Evolutionary conservation across 2,888 invertebrate genomes (phyloP).

Genomic region (Entomobrya multifasciata): DNA sequence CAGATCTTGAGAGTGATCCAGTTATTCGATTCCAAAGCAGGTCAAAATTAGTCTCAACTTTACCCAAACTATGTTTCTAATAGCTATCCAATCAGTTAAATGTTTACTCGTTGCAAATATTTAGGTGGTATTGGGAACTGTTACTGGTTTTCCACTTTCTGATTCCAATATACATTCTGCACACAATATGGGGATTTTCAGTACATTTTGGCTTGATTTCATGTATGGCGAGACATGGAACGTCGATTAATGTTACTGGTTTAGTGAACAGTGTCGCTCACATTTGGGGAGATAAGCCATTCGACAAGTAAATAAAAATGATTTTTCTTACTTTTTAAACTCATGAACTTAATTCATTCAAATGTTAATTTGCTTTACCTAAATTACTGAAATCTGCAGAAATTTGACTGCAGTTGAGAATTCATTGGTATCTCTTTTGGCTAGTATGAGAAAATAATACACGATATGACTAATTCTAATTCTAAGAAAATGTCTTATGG

Average conservation of each 20-base stretch:
- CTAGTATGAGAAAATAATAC: not conserved
- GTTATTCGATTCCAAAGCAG: slow-evolving; percentile 92
- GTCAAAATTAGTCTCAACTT: too few species aligned
- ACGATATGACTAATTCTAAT: too few species aligned
- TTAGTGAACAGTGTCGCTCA: slow-evolving; percentile 59
- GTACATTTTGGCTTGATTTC: not conserved
- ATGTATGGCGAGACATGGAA: not conserved
- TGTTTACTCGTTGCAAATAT: too few species aligned
- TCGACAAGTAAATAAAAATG: slow-evolving; percentile 86
- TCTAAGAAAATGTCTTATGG: too few species aligned
- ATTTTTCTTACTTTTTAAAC: slow-evolving; percentile 2
- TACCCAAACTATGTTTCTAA: too few species aligned
- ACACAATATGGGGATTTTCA: not conserved
- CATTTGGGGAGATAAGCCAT: slow-evolving; percentile 92
- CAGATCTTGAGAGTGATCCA: slow-evolving; percentile 90
- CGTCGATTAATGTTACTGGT: slow-evolving; percentile 9
- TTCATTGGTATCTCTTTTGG: slow-evolving; percentile 9
- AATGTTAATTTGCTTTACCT: too few species aligned
- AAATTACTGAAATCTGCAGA: too few species aligned
- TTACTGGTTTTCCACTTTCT: not conserved
- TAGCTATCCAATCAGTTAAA: too few species aligned
- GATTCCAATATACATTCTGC: not conserved
- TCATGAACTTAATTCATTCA: too few species aligned
- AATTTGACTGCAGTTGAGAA: slow-evolving; percentile 45
- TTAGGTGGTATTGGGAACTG: slow-evolving; percentile 18